Base-by-base conservation (phyloP, 1,140 invertebrate genomes). In the Zaprionus capensis region DNA sequence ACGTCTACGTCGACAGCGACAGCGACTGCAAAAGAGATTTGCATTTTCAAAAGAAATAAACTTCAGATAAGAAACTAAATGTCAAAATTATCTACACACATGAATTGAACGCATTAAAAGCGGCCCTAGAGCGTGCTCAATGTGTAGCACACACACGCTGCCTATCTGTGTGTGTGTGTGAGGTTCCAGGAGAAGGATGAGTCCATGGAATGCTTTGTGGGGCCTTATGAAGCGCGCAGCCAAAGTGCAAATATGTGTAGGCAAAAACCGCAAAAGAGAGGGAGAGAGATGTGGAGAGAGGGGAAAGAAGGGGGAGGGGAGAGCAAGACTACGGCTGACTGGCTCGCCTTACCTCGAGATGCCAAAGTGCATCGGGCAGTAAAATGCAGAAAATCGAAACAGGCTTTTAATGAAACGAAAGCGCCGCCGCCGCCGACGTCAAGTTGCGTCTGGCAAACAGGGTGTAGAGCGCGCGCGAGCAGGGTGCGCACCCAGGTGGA, bases 311-410 rank as follows among this genome's bases (percentile, higher is more conserved):
- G 41, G 38, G 26, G n/a, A 28, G 51, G 44, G 38, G 20, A 46
- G 59, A 24, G 24, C 34, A 41, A 36, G 31, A 49, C 28, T 46
- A 67, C 36, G 71, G 28, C 46, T 71, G 66, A 78, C 51, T 70
- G 76, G 12, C 51, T 73, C 63, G 76, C 70, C 70, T 73, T 64
- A 57, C 51, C 63, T 79, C 71, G 70, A 85, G 76, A 90, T 92
- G 91, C 91, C 91, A 92, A 92, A 92, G 86, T 91, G 91, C 91
- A 92, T 92, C 91, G 88, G 77, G 67, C 91, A 88, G 63, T 91
- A 92, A 92, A 91, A 86, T 80, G 83, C 86, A 92, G 86, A 92
- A 92, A 92, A 92, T 92, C 88, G 85, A 92, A 92, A 92, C 90
- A 81, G 91, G 91, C 91, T 92, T 91, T 91, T 91, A 92, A 91